A percentile compares a stretch with the other conserved stretches of the same genome.
Evolutionary conservation across 2,113 vertebrate species (phyloP).

Genomic region (Orientallactaga bullata): DNA sequence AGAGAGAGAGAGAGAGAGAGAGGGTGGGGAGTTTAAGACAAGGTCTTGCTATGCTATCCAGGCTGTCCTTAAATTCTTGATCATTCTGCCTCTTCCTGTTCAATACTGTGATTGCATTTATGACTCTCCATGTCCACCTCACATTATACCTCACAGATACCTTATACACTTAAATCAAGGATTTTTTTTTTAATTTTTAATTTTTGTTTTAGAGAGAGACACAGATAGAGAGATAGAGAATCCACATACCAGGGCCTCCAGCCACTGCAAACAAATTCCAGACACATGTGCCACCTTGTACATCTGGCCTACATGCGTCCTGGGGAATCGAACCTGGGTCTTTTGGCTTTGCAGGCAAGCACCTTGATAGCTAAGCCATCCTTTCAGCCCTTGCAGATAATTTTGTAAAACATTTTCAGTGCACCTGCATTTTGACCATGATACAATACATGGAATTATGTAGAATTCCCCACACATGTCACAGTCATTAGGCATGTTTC

Average conservation of each 20-base stretch:
- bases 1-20: no score
- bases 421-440: background rate
- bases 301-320: no score
- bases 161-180: background rate
- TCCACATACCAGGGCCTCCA: no score
- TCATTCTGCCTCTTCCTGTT: background rate
- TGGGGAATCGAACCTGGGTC: no score
- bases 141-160: background rate
- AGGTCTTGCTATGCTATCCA: background rate
- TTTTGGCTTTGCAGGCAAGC: no score
- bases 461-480: background rate
- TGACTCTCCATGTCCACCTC: background rate
- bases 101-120: background rate
- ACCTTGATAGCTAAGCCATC: no score
- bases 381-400: background rate
- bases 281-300: no score
- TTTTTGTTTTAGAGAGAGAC: no score
- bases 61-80: background rate
- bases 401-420: background rate
- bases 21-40: background rate
- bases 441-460: background rate
- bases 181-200: no score
- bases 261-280: no score
- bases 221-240: no score
- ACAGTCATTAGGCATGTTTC: background rate